phyloP scores from a whole-genome alignment of 2,797 vertebrate species.

The Megalops cyprinoides region DNA sequence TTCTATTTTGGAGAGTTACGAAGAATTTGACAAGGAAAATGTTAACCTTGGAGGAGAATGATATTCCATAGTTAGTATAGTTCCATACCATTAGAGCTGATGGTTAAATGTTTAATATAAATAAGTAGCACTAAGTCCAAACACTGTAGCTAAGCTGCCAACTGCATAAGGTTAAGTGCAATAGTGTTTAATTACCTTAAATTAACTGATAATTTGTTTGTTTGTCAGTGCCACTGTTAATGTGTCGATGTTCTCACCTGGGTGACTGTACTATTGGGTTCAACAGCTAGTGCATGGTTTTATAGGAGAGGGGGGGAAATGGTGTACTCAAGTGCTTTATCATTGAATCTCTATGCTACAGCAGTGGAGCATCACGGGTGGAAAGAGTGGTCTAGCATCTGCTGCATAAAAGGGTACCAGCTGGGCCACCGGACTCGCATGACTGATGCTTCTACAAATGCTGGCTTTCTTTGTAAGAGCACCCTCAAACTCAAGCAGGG shows the following conservation, averaged over 20 bases:
- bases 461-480: background rate
- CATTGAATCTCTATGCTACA: background rate
- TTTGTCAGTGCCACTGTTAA: background rate
- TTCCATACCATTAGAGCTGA: background rate
- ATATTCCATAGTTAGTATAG: background rate
- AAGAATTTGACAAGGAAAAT: background rate
- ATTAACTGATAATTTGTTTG: background rate
- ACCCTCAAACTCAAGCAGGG: background rate
- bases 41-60: background rate
- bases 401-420: background rate
- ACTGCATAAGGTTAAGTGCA: background rate
- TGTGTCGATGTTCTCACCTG: background rate
- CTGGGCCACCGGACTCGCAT: background rate
- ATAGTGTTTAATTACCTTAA: constrained; percentile 12
- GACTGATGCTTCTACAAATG: background rate
- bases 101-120: background rate
- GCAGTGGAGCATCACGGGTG: background rate
- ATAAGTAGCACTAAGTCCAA: constrained; percentile 16
- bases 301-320: background rate
- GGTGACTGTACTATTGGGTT: background rate
- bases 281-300: background rate
- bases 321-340: background rate
- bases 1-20: background rate
- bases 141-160: constrained; percentile 17
- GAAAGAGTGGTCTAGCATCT: background rate